Conservation (phyloP, 1,140 invertebrate species). For the Drosophila pectinifera region DNA sequence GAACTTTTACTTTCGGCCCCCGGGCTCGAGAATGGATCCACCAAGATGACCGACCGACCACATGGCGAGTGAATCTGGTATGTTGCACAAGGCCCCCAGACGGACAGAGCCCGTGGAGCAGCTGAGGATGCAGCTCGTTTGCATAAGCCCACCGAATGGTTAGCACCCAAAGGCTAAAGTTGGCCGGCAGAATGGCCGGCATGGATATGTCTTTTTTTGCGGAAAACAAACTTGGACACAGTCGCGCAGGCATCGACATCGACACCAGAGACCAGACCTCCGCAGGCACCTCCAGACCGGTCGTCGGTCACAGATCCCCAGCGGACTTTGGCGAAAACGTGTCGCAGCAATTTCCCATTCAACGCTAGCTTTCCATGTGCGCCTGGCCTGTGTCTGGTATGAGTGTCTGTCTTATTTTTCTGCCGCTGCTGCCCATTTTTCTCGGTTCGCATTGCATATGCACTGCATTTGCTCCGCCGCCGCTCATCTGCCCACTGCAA, state of each 20-base stretch:
- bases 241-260: conserved; percentile 35
- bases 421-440: conserved; percentile 50
- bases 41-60: conserved; percentile 25
- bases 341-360: conserved; percentile 77
- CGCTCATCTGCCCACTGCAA: conserved; percentile 63
- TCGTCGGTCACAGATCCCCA: conserved; percentile 32
- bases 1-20: conserved; percentile 68
- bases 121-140: conserved; percentile 51
- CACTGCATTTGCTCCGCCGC: conserved; percentile 57
- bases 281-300: conserved; percentile 20
- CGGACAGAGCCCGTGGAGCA: background rate
- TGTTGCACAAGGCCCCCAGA: conserved; percentile 53
- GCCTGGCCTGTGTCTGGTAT: conserved; percentile 33
- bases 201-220: conserved; percentile 41
- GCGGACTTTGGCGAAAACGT: conserved; percentile 69
- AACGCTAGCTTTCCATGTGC: conserved; percentile 64
- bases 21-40: conserved; percentile 34
- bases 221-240: conserved; percentile 51
- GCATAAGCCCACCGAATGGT: conserved; percentile 61
- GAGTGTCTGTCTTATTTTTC: conserved; percentile 26
- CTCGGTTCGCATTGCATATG: conserved; percentile 60
- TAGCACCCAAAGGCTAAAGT: conserved; percentile 79
- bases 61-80: conserved; percentile 44
- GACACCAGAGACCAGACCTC: conserved; percentile 39
- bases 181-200: conserved; percentile 56